These are phyloP conservation scores for Xanthia icteritia DNA, from an alignment of 2,888 invertebrate species.

Conservation along the genomic window DNA sequence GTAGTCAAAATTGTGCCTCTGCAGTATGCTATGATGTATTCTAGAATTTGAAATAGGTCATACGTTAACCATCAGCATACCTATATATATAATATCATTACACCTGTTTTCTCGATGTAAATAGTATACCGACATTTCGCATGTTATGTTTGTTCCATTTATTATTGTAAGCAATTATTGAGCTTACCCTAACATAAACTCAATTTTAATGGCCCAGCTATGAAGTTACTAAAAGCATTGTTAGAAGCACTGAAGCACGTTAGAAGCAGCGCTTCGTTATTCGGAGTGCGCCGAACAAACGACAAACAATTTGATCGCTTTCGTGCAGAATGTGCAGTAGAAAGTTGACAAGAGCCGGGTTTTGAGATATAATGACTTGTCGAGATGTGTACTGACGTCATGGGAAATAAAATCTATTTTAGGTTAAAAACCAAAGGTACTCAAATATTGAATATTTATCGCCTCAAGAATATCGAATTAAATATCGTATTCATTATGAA, in stretches of 20 bases:
- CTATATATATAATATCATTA: no score
- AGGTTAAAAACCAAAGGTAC: no score
- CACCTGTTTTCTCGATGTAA: no score
- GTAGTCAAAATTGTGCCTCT: background rate
- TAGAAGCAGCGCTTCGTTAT: conserved; percentile 61
- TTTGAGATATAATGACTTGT: conserved; percentile 31
- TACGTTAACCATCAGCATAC: background rate
- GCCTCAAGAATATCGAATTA: background rate
- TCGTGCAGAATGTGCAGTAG: conserved; percentile 29
- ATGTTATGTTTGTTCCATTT: no score
- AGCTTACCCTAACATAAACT: conserved; percentile 4
- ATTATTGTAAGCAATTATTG: background rate
- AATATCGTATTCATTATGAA: background rate
- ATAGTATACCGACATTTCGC: no score
- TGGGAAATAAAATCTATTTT: background rate
- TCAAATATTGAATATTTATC: background rate
- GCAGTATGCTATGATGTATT: background rate
- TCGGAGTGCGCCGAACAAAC: conserved; percentile 49
- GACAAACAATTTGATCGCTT: conserved; percentile 58
- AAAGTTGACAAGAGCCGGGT: conserved; percentile 34
- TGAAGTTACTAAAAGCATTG: conserved; percentile 46
- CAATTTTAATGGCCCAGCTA: conserved; percentile 38
- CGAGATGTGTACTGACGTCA: background rate
- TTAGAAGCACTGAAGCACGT: conserved; percentile 49
- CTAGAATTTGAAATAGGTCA: background rate